Base-by-base conservation (phyloP, 2,888 invertebrate species). In the Microplitis deprimator region DNA sequence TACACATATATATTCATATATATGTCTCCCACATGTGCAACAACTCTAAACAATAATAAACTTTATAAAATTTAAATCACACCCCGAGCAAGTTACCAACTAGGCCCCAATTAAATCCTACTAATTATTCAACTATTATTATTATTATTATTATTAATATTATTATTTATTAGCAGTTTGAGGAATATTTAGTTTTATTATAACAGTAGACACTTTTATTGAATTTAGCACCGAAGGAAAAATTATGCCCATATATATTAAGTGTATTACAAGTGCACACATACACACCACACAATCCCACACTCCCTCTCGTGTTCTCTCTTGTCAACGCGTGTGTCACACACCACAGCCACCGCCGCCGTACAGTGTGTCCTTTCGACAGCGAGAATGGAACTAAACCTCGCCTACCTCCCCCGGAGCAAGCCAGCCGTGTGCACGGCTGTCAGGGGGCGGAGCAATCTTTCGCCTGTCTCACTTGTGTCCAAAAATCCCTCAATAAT, bases 361-460 rank as follows among this genome's bases (percentile, higher is more conserved):
- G 59, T 61, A 70, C 77, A 59, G 67, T 65, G 60, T 72, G 71
- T 73, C 65, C 60, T 70, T 62, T 38, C 73, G 62, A 77, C 67
- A 39, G 67, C 40, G 70, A 67, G 70, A 77, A 75, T 68, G 67
- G 74, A 68, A 75, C 74, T 75, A 68, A 77, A 77, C 77, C 77
- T 77, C 77, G 71, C 77, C 77, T 77, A 77, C 77, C 74, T 65
- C 74, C 74, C 77, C 77, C 67, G 67, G 74, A 71, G 64, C 67
- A 17, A 50, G 65, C 40, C 65, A 67, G 67, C 77, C 74, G 61
- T 77, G 71, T 77, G 74, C 71, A 77, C 71, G 60, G 61, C 81
- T 79, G 78, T 77, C 67, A 78, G 80, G 75, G 79, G 76, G 79
- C 77, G 78, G 68, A 79, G 78, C 75, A 39, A 75, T 76, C 70